phyloP scores from a whole-genome alignment of 2,888 invertebrate species.

The Pteria penguin region DNA sequence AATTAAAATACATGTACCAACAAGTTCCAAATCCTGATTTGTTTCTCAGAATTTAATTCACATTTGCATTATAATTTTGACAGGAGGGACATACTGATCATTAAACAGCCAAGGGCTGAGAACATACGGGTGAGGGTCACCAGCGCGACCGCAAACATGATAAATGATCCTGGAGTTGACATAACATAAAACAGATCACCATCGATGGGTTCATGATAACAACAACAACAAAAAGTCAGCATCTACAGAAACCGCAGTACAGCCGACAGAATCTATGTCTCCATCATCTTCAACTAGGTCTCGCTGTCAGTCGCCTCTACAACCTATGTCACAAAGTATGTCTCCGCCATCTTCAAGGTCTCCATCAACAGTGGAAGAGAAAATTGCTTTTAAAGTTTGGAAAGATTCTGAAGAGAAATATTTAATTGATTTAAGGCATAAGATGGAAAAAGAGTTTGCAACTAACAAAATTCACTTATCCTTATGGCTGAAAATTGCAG shows the following conservation, averaged over 20 bases:
- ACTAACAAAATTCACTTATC: background rate
- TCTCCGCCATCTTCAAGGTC: background rate
- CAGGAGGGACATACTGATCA: background rate
- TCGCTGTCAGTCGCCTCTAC: no score
- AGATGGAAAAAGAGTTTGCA: background rate
- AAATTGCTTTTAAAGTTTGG: background rate
- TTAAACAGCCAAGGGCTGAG: background rate
- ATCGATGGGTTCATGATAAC: background rate
- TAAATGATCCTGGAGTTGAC: background rate
- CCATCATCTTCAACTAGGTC: background rate
- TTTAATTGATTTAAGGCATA: background rate
- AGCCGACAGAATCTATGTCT: background rate
- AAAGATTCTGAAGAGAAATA: background rate
- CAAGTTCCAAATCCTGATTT: no score
- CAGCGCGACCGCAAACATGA: background rate
- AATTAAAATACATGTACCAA: no score
- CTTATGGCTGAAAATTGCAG: background rate
- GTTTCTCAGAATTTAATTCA: no score
- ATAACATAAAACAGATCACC: background rate
- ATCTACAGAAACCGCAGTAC: background rate
- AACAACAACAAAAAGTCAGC: background rate
- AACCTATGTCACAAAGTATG: no score
- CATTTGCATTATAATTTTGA: no score
- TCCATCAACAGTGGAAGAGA: background rate
- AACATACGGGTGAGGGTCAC: background rate